These are phyloP conservation scores for Acropora tenuis DNA, from an alignment of 64 coral and sea anemone genomes.

Conservation along the genomic window DNA sequence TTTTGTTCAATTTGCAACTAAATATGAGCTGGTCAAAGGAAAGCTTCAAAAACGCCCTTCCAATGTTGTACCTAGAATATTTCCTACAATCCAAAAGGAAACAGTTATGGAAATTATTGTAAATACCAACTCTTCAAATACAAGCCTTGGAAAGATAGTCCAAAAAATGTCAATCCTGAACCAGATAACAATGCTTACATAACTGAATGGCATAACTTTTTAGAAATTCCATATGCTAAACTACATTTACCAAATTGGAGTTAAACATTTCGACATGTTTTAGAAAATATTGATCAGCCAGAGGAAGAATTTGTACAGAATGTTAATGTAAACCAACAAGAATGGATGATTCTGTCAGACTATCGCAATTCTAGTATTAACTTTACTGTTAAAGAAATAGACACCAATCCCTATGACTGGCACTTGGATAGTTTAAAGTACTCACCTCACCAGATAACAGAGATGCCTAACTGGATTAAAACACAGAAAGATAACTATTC, in stretches of 20 bases:
- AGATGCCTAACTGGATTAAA: slow-evolving; percentile 9
- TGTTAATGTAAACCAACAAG: not conserved
- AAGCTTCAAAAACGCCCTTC: slow-evolving; percentile 18
- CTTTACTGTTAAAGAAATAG: not conserved
- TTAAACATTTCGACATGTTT: not conserved
- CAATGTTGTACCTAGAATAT: slow-evolving; percentile 31
- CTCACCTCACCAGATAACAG: not conserved
- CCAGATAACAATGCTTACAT: not conserved
- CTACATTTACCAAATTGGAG: not conserved
- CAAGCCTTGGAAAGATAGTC: not conserved
- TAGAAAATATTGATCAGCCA: not conserved
- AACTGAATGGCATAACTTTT: slow-evolving; percentile 13
- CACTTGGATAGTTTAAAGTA: not conserved
- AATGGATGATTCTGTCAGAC: slow-evolving; percentile 10
- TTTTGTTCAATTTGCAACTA: slow-evolving; percentile 55
- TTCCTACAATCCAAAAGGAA: slow-evolving; percentile 32
- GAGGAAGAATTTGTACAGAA: not conserved
- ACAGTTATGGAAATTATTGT: too few species aligned
- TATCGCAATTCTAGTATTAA: not conserved
- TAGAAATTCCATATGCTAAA: slow-evolving; percentile 2
- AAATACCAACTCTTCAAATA: too few species aligned
- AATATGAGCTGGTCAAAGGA: slow-evolving; percentile 25
- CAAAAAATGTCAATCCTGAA: not conserved
- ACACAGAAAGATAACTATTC: slow-evolving; percentile 6
- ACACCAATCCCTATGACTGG: not conserved